Evolutionary conservation across 2,113 vertebrate genomes (phyloP), one percentile per base, ranked within the genome.

Genomic region (Egretta garzetta): DNA sequence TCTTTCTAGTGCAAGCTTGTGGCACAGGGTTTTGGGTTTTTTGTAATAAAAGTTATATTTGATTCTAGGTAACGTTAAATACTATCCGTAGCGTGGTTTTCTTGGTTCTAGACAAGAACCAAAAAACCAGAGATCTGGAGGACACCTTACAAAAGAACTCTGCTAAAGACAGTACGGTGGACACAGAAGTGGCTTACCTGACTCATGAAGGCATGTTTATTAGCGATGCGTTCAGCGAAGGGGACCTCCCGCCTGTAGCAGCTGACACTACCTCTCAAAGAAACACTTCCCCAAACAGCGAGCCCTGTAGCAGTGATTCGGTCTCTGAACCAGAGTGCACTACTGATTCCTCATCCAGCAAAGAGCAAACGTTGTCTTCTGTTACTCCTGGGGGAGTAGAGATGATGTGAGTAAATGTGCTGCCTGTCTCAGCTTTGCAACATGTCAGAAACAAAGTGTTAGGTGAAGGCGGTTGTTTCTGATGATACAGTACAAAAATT

Each of bases 171-270:
- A 97, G 71, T 66, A 45, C 77, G 1, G 32, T 98, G 86, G 99
- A 99, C 88, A 98, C 98, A 4, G 99, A 99, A 96, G 98, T 99
- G 84, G 99, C 99, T 77, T 99, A 99, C 97, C 98, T 99, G 96
- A 99, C 99, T 28, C 99, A 99, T 4, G 99, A 99, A 97, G 99
- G 99, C 74, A 96, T 99, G 97, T 99, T 99, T 93, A 99, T 99
- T 95, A 99, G 99, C 23, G 99, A 99, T 7, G 99, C 99, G 1
- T 98, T 99, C 39, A 83, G 93, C 2, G 98, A 99, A 18, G 98
- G 96, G 27, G 99, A 99, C 83, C 98, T 98, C 79, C 96, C 80
- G 12, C 9, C 93, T 12, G 8, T 55, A 18, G 76, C 86, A 55
- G 70, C 92, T 37, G 98, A 98, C 68, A 83, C 79, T 77, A 97